Base-by-base conservation (phyloP, 2,113 vertebrate genomes). In the Pycnonotus jocosus region DNA sequence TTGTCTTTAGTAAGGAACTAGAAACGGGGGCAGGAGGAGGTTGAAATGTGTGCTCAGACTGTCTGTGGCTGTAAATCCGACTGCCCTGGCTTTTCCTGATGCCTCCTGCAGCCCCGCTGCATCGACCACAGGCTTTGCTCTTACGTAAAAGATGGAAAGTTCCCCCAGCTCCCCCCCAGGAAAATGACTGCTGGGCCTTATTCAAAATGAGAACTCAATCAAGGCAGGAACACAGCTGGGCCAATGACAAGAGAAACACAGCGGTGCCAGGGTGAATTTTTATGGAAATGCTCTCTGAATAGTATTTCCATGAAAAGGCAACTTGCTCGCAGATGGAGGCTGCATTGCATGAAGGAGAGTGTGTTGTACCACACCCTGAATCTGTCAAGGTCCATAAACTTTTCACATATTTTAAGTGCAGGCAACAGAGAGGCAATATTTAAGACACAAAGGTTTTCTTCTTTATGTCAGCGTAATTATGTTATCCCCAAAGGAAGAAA, bases 151-250 rank as follows among this genome's bases (percentile, higher is more conserved):
- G 96, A 94, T 85, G 94, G 90, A 96, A 96, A 93, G 57, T 95
- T 96, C 40, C 33, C 48, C n/a, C 48, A 1, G n/a, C 48, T 77
- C 44, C 13, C 47, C 79, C 14, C 77, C 31, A 9, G 30, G 74
- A 72, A 95, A 95, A 92, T 92, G 60, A 80, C 60, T 89, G 65
- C 77, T 92, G 68, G 91, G 77, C 81, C 86, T 90, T 89, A 88
- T 81, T 92, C 96, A 69, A 81, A 94, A 95, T 40, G 87, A 91
- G 88, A 97, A 96, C 88, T 96, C 97, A 74, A 44, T 96, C 96
- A 71, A 92, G 78, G 86, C 93, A 96, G 96, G 95, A 96, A 68
- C 73, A 97, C 96, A 97, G 94, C 96, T 98, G 97, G 97, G 96
- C 8, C 18, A 16, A 77, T 56, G 94, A 96, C 97, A 98, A 98